Conservation (phyloP, 2,113 vertebrate species). For the Podiceps cristatus region DNA sequence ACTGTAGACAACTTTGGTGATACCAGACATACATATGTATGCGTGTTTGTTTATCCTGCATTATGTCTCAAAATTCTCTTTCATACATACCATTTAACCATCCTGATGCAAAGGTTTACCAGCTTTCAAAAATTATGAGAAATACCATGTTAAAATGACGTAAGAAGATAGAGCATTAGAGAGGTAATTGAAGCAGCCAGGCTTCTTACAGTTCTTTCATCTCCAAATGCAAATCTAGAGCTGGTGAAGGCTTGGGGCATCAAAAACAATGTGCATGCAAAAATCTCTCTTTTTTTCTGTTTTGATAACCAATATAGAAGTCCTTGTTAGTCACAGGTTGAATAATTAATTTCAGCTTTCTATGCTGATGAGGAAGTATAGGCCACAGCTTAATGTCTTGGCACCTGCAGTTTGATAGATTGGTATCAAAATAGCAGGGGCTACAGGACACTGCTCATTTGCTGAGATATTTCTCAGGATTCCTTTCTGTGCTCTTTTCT, state of each 20-base stretch:
- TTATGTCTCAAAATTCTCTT: not conserved
- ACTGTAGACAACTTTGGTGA: not conserved
- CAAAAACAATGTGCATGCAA: not conserved
- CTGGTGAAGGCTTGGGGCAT: not conserved
- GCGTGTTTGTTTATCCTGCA: not conserved
- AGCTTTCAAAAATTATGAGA: not conserved
- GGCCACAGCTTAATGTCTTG: not conserved
- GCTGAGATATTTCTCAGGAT: not conserved
- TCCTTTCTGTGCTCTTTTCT: not conserved
- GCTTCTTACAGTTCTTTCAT: not conserved
- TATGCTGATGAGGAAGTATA: not conserved
- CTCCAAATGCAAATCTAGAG: not conserved
- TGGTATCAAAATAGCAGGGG: not conserved
- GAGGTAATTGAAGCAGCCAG: not conserved
- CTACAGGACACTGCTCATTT: not conserved
- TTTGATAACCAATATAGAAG: not conserved
- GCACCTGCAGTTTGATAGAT: not conserved
- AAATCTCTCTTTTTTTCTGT: not conserved
- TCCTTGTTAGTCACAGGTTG: not conserved
- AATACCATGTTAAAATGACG: not conserved
- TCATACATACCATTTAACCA: not conserved
- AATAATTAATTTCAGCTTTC: not conserved
- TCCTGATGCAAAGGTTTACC: not conserved
- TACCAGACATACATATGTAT: not conserved
- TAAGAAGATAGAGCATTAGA: not conserved